phyloP scores from a whole-genome alignment of 2,113 vertebrate genomes.

The Leptobrachium leishanense region DNA sequence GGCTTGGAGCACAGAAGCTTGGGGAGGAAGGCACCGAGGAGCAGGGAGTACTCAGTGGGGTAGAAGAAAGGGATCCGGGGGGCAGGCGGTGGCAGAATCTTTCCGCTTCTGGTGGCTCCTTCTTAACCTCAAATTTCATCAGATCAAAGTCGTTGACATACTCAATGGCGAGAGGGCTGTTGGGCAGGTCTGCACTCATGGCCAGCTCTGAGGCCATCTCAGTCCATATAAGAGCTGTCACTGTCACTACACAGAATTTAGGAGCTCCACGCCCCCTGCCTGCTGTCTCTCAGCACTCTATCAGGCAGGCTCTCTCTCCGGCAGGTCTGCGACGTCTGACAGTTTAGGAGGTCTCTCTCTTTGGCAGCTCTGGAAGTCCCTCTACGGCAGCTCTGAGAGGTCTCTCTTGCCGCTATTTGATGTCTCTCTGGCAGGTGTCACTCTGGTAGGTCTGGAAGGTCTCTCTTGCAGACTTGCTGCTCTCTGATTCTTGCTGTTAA shows the following conservation, averaged over 20 bases:
- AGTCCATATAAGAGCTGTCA: conserved; percentile 62
- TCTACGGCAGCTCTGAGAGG: conserved; percentile 28
- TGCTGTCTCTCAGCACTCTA: conserved; percentile 54
- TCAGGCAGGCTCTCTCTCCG: conserved; percentile 30
- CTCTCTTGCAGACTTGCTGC: not conserved
- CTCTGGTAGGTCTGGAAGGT: conserved; percentile 22
- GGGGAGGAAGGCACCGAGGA: conserved; percentile 98
- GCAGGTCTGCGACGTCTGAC: not conserved
- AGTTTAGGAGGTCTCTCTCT: not conserved
- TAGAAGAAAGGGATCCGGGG: conserved; percentile 92
- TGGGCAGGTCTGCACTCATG: conserved; percentile 93
- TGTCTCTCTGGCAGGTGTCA: not conserved
- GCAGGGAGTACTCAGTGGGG: conserved; percentile 95
- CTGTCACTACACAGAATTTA: conserved; percentile 49
- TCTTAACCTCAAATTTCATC: conserved; percentile 99
- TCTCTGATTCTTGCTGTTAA: not conserved
- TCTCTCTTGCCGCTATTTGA: conserved; percentile 14
- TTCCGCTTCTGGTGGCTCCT: conserved; percentile 94
- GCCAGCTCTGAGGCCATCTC: conserved; percentile 95
- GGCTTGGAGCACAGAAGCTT: conserved; percentile 93
- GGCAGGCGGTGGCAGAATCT: conserved; percentile 90
- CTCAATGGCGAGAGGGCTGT: conserved; percentile 95
- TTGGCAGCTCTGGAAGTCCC: conserved; percentile 16
- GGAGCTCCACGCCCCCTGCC: conserved; percentile 56
- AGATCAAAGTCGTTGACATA: conserved; percentile 99